Percentiles rank a stretch among this genome's conserved stretches.
These are phyloP conservation scores for Trachelus stipa DNA, from an alignment of 2,888 invertebrate genomes.

Conservation along the genomic window DNA sequence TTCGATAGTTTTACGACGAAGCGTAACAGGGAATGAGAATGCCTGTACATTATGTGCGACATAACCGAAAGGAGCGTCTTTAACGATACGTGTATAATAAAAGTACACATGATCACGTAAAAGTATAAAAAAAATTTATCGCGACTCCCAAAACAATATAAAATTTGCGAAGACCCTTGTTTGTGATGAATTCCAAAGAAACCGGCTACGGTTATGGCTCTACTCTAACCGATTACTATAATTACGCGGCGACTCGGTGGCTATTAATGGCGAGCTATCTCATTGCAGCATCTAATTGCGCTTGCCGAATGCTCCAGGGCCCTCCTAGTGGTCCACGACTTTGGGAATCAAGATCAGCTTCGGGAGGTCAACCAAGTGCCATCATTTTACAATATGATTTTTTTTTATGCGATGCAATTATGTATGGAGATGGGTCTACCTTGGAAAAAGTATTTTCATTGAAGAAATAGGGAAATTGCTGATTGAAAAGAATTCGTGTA, in stretches of 20 bases:
- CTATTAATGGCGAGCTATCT: conserved; percentile 57
- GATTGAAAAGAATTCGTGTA: not conserved
- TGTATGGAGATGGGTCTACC: not conserved
- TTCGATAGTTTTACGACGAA: not conserved
- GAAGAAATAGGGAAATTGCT: not conserved
- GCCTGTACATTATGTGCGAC: not conserved
- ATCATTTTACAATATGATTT: not conserved
- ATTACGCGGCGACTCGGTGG: conserved; percentile 54
- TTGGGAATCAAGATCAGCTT: conserved; percentile 22
- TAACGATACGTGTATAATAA: conserved; percentile 8
- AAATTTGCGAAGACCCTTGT: not conserved
- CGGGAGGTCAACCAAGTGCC: conserved; percentile 9
- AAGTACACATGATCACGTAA: conserved; percentile 19
- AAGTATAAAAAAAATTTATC: not conserved
- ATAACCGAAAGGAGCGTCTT: too few relatives aligned
- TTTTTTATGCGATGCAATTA: not conserved
- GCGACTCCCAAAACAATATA: not conserved
- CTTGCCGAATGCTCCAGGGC: conserved; percentile 34
- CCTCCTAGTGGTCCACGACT: conserved; percentile 22
- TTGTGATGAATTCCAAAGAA: not conserved
- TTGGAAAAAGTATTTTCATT: not conserved
- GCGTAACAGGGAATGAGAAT: not conserved
- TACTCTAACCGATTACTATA: conserved; percentile 53
- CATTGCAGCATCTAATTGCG: conserved; percentile 58
- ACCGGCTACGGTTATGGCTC: conserved; percentile 45